phyloP scores from a whole-genome alignment of 2,797 vertebrate species.

The Phalloptychus januarius region DNA sequence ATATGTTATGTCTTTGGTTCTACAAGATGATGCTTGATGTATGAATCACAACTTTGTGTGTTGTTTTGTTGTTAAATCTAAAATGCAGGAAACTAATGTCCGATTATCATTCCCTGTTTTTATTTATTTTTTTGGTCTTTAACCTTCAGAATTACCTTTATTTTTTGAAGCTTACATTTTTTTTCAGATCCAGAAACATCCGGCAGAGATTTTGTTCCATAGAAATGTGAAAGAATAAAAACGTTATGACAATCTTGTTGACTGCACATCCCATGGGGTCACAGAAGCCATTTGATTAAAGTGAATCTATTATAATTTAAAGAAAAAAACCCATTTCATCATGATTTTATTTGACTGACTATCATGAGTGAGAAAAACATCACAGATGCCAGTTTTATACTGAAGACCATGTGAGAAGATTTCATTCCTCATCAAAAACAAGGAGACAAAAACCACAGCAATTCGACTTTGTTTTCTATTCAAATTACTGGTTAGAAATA shows the following conservation, averaged over 20 bases:
- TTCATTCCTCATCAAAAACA: not conserved
- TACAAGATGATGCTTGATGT: not conserved
- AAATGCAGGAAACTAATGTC: not conserved
- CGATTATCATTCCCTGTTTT: not conserved
- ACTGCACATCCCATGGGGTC: not conserved
- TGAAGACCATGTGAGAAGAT: not conserved
- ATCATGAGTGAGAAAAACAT: not conserved
- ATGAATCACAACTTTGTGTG: not conserved
- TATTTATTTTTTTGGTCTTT: not conserved
- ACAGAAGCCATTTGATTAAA: not conserved
- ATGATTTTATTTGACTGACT: not conserved
- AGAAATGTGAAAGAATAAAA: not conserved
- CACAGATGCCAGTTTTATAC: not conserved
- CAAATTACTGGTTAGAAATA: not conserved
- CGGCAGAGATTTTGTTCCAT: not conserved
- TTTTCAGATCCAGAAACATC: not conserved
- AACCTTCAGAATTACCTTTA: not conserved
- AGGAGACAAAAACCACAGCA: not conserved
- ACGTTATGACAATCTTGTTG: not conserved
- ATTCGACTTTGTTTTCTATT: not conserved
- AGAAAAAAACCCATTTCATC: not conserved
- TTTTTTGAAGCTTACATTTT: not conserved
- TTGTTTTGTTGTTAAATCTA: not conserved
- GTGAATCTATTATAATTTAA: not conserved
- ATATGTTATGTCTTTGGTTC: not conserved